These are phyloP conservation scores for Psilopogon haemacephalus DNA, from an alignment of 2,113 vertebrate genomes.

Conservation along the genomic window DNA sequence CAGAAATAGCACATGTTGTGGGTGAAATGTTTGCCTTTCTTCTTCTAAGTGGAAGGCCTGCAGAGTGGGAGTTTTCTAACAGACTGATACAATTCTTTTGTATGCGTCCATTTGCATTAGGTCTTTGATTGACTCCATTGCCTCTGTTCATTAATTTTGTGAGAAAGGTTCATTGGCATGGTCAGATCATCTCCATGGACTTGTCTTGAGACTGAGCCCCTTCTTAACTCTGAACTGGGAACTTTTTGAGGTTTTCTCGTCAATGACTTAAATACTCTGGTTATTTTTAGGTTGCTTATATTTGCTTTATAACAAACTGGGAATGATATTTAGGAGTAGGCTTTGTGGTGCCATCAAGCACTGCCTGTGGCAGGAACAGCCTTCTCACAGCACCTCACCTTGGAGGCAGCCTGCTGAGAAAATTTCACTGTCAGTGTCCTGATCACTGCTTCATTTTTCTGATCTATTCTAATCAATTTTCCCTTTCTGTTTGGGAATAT, in stretches of 20 bases:
- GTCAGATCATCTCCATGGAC: neutral
- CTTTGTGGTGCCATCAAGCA: neutral
- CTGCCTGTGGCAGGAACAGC: neutral
- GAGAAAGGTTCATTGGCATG: neutral
- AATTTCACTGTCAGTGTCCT: neutral
- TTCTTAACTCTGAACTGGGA: neutral
- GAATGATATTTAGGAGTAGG: neutral
- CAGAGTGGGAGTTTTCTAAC: constrained; percentile 4
- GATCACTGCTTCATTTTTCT: neutral
- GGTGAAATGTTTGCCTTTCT: constrained; percentile 63
- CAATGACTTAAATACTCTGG: neutral
- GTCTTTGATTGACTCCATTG: constrained; percentile 22
- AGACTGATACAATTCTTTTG: constrained; percentile 23
- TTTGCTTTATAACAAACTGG: neutral
- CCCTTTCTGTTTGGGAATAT: neutral
- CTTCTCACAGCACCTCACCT: accelerated
- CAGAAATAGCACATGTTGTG: constrained; percentile 53
- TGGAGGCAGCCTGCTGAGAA: neutral
- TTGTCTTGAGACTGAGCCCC: neutral
- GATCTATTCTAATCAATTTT: neutral
- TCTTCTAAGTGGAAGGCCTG: constrained; percentile 8
- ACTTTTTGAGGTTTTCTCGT: neutral
- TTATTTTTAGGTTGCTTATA: neutral
- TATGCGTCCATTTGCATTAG: constrained; percentile 49
- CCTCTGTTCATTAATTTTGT: constrained; percentile 15